Percentiles rank a stretch among this genome's conserved stretches.
These are phyloP conservation scores for Agonopterix alstromeriana DNA, from an alignment of 2,888 invertebrate genomes.

Conservation along the genomic window DNA sequence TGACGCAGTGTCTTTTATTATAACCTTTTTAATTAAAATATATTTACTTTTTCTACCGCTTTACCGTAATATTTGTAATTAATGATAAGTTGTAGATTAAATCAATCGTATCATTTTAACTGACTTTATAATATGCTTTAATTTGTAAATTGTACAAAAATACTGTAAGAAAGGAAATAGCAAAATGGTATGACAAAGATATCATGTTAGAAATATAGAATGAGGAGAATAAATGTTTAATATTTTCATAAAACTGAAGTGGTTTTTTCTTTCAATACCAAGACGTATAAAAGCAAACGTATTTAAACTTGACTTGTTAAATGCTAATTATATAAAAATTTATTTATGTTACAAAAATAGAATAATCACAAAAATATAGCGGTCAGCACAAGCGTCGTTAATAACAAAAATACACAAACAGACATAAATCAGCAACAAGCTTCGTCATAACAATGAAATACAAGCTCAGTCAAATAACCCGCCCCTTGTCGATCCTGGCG, in stretches of 20 bases:
- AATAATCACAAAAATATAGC: no score
- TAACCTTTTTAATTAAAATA: not conserved
- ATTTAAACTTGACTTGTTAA: no score
- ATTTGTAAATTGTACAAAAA: slow-evolving; percentile 8
- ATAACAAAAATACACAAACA: no score
- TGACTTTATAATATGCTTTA: slow-evolving; percentile 2
- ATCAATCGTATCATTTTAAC: not conserved
- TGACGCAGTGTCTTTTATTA: not conserved
- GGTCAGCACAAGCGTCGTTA: no score
- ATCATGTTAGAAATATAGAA: not conserved
- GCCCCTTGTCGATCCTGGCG: no score
- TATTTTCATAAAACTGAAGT: slow-evolving; percentile 14
- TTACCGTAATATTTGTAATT: not conserved
- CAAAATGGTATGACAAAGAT: slow-evolving; percentile 2
- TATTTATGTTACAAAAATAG: no score
- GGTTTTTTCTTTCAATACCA: not conserved
- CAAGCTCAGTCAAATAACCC: no score
- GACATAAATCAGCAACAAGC: no score
- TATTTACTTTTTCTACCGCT: not conserved
- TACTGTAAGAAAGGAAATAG: not conserved
- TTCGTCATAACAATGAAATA: no score
- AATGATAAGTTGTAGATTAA: not conserved
- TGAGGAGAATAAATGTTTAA: slow-evolving; percentile 13
- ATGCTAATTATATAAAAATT: no score
- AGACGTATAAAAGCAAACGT: no score